phyloP scores from a whole-genome alignment of 2,888 invertebrate species.

The Augiades crinisus region DNA sequence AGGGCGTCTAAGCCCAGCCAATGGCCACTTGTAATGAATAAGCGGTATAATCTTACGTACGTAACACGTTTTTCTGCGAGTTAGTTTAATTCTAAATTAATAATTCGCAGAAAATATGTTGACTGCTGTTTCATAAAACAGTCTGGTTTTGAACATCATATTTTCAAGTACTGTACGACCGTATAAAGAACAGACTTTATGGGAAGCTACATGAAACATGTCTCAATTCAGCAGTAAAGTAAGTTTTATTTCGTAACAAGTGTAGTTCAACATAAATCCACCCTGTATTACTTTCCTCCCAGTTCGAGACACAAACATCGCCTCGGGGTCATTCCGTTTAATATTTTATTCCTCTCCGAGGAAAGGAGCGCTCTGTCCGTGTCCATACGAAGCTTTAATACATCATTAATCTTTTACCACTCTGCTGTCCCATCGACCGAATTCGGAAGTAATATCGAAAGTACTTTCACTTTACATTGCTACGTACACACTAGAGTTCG shows the following conservation, averaged over 20 bases:
- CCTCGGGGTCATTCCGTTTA: constrained; percentile 46
- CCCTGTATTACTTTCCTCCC: constrained; percentile 37
- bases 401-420: constrained; percentile 50
- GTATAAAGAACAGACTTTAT: no score
- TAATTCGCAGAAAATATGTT: no score
- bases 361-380: constrained; percentile 40
- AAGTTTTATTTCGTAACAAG: constrained; percentile 22
- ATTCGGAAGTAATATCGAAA: constrained; percentile 33
- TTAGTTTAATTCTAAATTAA: no score
- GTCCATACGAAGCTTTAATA: constrained; percentile 44
- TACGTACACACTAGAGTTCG: constrained; percentile 7
- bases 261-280: constrained; percentile 40
- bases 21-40: no score
- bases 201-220: no score
- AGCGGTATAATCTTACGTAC: no score
- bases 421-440: constrained; percentile 29
- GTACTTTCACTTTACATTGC: constrained; percentile 34
- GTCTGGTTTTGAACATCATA: no score
- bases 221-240: constrained; percentile 11
- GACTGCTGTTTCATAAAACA: no score
- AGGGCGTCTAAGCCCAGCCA: no score
- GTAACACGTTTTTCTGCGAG: no score
- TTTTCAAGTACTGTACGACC: no score
- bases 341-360: constrained; percentile 47
- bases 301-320: constrained; percentile 38